These are phyloP conservation scores for Malurus alboscapulatus DNA, from an alignment of 2,113 vertebrate species.

Conservation along the genomic window DNA sequence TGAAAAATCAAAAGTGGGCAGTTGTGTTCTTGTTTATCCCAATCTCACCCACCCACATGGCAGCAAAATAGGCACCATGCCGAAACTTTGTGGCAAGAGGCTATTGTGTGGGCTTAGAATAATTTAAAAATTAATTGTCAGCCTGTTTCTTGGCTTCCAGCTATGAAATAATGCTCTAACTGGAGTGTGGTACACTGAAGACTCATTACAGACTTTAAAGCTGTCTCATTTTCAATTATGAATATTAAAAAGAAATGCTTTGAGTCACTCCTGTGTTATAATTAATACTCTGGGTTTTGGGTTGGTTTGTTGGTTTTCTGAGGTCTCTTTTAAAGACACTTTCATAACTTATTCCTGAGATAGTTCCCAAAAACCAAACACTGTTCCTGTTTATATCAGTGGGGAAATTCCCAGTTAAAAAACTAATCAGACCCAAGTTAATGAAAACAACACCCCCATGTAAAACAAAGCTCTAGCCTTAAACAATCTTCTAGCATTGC, in stretches of 20 bases:
- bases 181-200: background rate
- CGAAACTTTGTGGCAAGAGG: constrained; percentile 41
- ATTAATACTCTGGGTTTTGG: background rate
- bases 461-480: constrained; percentile 30
- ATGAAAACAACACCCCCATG: background rate
- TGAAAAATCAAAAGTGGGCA: constrained; percentile 38
- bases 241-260: constrained; percentile 29
- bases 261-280: background rate
- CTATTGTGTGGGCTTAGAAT: constrained; percentile 57
- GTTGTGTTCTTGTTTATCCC: constrained; percentile 51
- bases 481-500: constrained; percentile 21
- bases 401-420: constrained; percentile 49
- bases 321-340: constrained; percentile 21
- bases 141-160: constrained; percentile 23
- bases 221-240: background rate
- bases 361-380: constrained; percentile 10
- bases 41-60: constrained; percentile 31
- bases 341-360: background rate
- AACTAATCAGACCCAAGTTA: constrained; percentile 43
- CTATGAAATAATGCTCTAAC: constrained; percentile 29
- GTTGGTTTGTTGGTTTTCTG: background rate
- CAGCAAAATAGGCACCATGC: constrained; percentile 32
- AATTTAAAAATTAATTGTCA: constrained; percentile 46
- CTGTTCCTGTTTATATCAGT: constrained; percentile 52
- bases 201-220: background rate